A percentile compares a stretch with the other conserved stretches of the same genome.
Evolutionary conservation across 2,113 vertebrate species (phyloP).

Genomic region (Siniperca chuatsi): DNA sequence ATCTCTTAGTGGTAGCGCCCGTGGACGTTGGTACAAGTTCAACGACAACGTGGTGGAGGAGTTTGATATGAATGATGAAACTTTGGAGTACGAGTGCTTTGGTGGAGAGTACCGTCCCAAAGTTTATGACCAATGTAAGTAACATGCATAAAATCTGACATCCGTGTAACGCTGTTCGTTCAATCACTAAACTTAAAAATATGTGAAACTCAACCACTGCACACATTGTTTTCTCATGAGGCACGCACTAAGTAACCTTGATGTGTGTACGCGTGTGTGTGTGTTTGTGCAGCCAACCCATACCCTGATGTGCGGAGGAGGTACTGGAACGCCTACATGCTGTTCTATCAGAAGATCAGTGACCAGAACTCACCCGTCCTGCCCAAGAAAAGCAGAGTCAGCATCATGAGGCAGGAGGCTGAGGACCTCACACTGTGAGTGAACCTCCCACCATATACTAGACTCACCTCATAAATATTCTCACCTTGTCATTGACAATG

Average conservation of each 20-base stretch:
- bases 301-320: conserved; percentile 96
- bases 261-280: background rate
- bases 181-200: background rate
- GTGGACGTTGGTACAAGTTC: conserved; percentile 98
- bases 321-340: conserved; percentile 99
- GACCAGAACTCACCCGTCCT: conserved; percentile 97
- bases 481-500: background rate
- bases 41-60: conserved; percentile 98
- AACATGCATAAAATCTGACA: background rate
- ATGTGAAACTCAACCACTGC: background rate
- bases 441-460: background rate
- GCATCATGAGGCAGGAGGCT: conserved; percentile 96
- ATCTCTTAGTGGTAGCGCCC: conserved; percentile 87
- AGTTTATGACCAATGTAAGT: conserved; percentile 98
- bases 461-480: background rate
- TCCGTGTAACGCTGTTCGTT: background rate
- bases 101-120: conserved; percentile 98
- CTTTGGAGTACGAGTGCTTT: conserved; percentile 97
- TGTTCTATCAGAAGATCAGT: conserved; percentile 97
- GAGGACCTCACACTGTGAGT: conserved; percentile 97
- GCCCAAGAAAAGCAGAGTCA: conserved; percentile 98
- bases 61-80: conserved; percentile 97
- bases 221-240: background rate
- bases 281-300: conserved; percentile 88
- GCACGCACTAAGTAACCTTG: background rate